Conservation (phyloP, 2,113 vertebrate species). For the Scalopus aquaticus region DNA sequence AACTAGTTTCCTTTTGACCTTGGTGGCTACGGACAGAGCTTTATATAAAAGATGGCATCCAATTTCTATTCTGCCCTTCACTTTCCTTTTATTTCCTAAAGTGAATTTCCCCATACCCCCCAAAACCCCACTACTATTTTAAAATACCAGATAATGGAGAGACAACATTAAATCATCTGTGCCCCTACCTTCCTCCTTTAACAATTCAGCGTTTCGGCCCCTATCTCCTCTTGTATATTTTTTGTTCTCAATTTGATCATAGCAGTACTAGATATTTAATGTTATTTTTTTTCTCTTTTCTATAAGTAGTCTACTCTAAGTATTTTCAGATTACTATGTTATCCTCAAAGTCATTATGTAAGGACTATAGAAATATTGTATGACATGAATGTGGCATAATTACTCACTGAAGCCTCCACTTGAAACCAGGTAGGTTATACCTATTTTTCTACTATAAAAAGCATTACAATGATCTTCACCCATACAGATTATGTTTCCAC, state of each 20-base stretch:
- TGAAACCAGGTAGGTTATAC: neutral
- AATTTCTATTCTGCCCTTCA: neutral
- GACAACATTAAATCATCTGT: neutral
- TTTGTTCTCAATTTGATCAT: neutral
- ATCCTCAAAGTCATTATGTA: constrained; percentile 44
- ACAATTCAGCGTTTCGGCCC: neutral
- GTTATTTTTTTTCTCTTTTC: neutral
- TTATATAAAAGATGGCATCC: neutral
- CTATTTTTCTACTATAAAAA: constrained; percentile 18
- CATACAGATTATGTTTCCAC: neutral
- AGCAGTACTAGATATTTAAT: neutral
- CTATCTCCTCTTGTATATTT: neutral
- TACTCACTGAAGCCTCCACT: neutral
- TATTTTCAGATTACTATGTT: neutral
- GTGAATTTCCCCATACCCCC: neutral
- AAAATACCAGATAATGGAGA: neutral
- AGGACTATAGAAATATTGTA: neutral
- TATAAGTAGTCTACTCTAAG: neutral
- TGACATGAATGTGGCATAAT: neutral
- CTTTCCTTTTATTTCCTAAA: neutral
- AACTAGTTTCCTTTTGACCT: neutral
- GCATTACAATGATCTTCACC: neutral
- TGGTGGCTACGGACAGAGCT: too few species aligned
- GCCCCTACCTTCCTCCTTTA: neutral
- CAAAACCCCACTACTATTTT: neutral